Conservation (phyloP, 2,113 vertebrate species). For the Seriola aureovittata region DNA sequence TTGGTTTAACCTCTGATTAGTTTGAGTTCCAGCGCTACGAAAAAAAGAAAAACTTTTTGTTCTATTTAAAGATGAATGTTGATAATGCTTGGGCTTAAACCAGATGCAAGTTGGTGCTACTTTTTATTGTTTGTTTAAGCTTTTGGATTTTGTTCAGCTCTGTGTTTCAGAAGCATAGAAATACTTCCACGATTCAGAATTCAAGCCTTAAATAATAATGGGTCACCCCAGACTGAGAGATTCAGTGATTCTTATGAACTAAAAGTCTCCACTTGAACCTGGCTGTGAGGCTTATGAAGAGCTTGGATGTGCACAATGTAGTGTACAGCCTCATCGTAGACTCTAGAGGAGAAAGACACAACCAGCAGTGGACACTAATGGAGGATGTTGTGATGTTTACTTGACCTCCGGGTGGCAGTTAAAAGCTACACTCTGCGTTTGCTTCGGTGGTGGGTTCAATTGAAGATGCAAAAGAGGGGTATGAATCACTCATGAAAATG, state of each 20-base stretch:
- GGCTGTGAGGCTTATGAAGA: constrained; percentile 8
- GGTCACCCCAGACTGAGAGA: constrained; percentile 23
- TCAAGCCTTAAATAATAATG: constrained; percentile 64
- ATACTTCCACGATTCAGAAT: constrained; percentile 53
- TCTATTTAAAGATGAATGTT: constrained; percentile 35
- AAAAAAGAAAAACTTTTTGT: background rate
- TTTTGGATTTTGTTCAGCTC: constrained; percentile 49
- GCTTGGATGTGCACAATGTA: background rate
- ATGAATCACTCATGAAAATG: constrained; percentile 54
- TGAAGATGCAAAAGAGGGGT: constrained; percentile 63
- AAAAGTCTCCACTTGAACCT: constrained; percentile 40
- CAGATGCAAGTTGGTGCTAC: constrained; percentile 67
- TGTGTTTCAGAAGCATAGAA: constrained; percentile 40
- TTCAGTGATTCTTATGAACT: constrained; percentile 23
- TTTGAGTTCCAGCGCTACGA: constrained; percentile 29
- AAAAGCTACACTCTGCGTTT: constrained; percentile 32
- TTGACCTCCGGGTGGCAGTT: constrained; percentile 48
- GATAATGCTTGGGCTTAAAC: constrained; percentile 19
- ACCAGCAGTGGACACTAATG: constrained; percentile 39
- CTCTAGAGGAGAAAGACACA: constrained; percentile 36
- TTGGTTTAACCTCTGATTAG: constrained; percentile 5
- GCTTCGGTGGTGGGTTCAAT: constrained; percentile 71
- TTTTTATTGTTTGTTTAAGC: constrained; percentile 43
- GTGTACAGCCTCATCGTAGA: constrained; percentile 6
- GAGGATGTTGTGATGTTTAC: constrained; percentile 60